phyloP scores from a whole-genome alignment of 37 sponge, comb jelly and placozoan species.

The Eunapius fragilis region DNA sequence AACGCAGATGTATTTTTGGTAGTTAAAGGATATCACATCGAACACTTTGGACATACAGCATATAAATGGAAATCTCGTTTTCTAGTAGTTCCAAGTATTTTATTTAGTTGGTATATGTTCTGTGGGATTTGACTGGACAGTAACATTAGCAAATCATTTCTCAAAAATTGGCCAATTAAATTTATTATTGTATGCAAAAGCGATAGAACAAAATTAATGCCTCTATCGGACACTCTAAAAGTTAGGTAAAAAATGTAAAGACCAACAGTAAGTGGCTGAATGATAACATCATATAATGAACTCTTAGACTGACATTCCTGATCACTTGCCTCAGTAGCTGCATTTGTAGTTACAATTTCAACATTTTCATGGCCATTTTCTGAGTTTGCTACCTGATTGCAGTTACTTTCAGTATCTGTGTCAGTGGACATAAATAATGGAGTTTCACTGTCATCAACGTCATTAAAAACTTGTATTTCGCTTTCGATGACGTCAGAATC shows the following conservation, averaged over 20 bases:
- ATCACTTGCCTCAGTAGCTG: too few relatives aligned
- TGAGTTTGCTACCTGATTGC: too few relatives aligned
- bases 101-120: background rate
- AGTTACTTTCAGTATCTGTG: too few relatives aligned
- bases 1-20: background rate
- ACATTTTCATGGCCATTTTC: too few relatives aligned
- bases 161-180: background rate
- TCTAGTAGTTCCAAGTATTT: background rate
- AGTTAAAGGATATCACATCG: background rate
- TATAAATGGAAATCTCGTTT: background rate
- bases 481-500: background rate
- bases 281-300: too few relatives aligned
- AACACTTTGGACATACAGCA: conserved; percentile 45
- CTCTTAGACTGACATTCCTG: too few relatives aligned
- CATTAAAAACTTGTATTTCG: background rate
- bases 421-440: background rate
- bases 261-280: too few relatives aligned
- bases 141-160: background rate
- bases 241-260: too few relatives aligned
- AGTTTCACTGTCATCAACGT: background rate
- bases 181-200: background rate
- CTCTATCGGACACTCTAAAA: too few relatives aligned
- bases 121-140: background rate
- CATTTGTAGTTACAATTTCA: too few relatives aligned
- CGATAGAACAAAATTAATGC: background rate